Base-by-base conservation (phyloP, 2,797 vertebrate genomes). In the Mus spretus region DNA sequence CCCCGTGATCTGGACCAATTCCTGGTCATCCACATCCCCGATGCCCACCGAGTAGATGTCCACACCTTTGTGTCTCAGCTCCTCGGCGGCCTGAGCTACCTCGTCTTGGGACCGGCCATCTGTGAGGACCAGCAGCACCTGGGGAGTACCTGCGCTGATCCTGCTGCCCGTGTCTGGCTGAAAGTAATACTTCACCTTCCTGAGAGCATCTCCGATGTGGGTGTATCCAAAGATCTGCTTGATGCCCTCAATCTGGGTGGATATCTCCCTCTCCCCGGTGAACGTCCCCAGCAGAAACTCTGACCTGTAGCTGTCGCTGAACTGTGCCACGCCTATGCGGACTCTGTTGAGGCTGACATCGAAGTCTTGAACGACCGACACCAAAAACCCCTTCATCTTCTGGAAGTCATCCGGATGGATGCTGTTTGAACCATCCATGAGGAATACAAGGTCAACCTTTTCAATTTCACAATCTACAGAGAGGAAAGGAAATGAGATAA, bases 351-450 rank as follows among this genome's bases (percentile, higher is more conserved):
- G 40, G 24, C 92, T 83, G 57, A 97, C 94, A 67, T 97, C 94
- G 15, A 98, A 98, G 37, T 95, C 97, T 67, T 94, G 80, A 53
- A 98, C 85, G 0, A 98, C 4, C 1, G 95, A 94, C 4, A 78
- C 97, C 93, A 98, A 67, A 86, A 98, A 98, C 1, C 72, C 74
- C 95, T 98, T 98, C 98, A 98, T 96, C 92, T 86, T 97, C 34
- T 17, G 55, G 83, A 98, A 98, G 80, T 98, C 94, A 4, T 90
- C 47, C 4, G 79, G 8, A 0, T n/a, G 17, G 82, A 98, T 98
- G 94, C 98, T 98, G 2, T 72, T 97, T 6, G 98, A 98, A 11
- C 98, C 98, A 8, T 98, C 98, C 91, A 98, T 93, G 89, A 98
- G 98, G 91, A 98, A 98, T 47, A 98, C 97, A 0, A 98, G 94